Evolutionary conservation across 2,797 vertebrate species (phyloP).

Genomic region (Tapera naevia): DNA sequence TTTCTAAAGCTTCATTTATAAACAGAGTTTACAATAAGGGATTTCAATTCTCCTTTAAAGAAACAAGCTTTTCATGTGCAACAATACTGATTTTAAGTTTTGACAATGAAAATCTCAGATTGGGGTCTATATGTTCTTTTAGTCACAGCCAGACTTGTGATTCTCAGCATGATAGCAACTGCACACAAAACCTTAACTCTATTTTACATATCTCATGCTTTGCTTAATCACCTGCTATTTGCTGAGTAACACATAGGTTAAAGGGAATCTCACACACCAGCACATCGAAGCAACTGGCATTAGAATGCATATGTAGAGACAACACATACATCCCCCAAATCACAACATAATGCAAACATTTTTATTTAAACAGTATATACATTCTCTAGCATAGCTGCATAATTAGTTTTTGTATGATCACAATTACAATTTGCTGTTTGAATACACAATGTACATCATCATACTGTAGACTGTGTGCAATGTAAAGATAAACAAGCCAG

Average conservation of each 20-base stretch:
- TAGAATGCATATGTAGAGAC: accelerated
- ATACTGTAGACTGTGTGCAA: not conserved
- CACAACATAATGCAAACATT: not conserved
- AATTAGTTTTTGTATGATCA: not conserved
- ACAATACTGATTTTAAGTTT: not conserved
- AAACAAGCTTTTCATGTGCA: not conserved
- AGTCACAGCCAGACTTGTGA: not conserved
- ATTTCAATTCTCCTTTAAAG: not conserved
- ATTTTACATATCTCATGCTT: not conserved
- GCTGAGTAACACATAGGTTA: not conserved
- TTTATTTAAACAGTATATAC: not conserved
- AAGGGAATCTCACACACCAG: not conserved
- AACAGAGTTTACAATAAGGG: not conserved
- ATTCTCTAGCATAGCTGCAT: not conserved
- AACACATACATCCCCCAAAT: not conserved
- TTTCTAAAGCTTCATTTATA: not conserved
- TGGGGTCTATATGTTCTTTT: not conserved
- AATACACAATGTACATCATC: not conserved
- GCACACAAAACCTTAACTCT: not conserved
- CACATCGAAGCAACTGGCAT: not conserved
- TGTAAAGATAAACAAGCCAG: not conserved
- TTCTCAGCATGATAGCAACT: not conserved
- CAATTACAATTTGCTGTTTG: not conserved
- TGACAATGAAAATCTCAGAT: not conserved
- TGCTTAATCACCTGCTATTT: not conserved